Evolutionary conservation across 2,113 vertebrate species (phyloP), one percentile per base, ranked within the genome.

Genomic region (Nothoprocta pentlandii): DNA sequence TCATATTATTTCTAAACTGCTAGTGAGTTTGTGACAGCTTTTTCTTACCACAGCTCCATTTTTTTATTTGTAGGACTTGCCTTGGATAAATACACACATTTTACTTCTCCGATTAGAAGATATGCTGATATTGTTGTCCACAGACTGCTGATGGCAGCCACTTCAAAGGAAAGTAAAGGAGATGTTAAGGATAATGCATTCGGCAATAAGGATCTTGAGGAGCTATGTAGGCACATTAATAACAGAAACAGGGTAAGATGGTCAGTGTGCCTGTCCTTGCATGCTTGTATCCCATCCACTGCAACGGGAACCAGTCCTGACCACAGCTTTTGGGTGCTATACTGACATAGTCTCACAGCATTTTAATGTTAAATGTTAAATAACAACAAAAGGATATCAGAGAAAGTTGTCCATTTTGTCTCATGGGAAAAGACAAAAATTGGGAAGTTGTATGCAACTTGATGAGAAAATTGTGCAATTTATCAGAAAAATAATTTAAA

Each of bases 81-180:
- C 79, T 96, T 99, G 80, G 99, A 99, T 75, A 98, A 97, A 78
- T 99, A 99, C 93, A 99, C 99, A 10, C 99, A 99, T 92, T 99
- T 99, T 95, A 99, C 99, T 3, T 99, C 99, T 7, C 99, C 99
- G 20, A 99, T 99, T 95, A 98, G 99, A 87, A 99, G 99, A 83
- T 99, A 99, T 0, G 98, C 99, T 2, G 99, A 99, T 95, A 97
- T 99, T 1, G 66, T 99, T 26, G 99, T 99, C 25, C 99, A 99
- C 93, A 98, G 99, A 62, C 98, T 99, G 12, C 86, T 99, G 67
- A 94, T 97, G 32, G 98, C 98, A 17, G 98, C 98, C 2, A 92
- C 98, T 53, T 85, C 88, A 28, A 49, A 87, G 73, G 98, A 98
- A 6, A 39, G 68, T 9, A 96, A 91, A 39, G 83, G 26, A 41